Base-by-base conservation (phyloP, 2,113 vertebrate genomes). In the Callipepla californica region DNA sequence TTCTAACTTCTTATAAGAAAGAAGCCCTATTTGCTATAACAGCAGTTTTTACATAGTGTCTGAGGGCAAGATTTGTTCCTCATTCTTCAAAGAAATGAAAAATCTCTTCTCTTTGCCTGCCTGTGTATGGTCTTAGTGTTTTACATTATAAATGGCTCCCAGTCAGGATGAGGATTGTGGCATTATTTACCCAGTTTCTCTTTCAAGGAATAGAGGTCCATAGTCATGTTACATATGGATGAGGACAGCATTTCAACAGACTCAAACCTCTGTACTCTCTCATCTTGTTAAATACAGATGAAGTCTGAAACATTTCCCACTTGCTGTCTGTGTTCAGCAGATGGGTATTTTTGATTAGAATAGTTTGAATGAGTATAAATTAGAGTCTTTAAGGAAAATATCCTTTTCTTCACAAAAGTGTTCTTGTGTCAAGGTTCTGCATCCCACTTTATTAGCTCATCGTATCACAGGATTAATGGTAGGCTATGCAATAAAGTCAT, bases 81-180 rank as follows among this genome's bases (percentile, higher is more conserved):
- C 87, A 78, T 69, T 94, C 69, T 94, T 94, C 82, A 80, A 72
- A 91, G 68, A 94, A 94, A 90, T 73, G 45, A 75, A 70, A 79
- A 88, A 40, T 81, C 53, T 85, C 40, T 85, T 67, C 61, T 79
- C 61, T 86, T 77, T 92, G 47, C 57, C 51, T 79, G 84, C 55
- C 75, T 80, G 61, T 17, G 32, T 79, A 40, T 65, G 57, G 28
- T 91, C 76, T 89, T 89, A 36, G 32, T 70, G 32, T 63, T 85
- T 89, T 92, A 55, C 59, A 25, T 80, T 67, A 95, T 72, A 90
- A 67, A 85, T 48, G 80, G 44, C 91, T 92, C 40, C 40, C 47
- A 75, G 95, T 61, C 82, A 94, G 65, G 34, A 88, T 80, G 44
- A 70, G 6, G 73, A 72, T 12, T 90, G 48, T 78, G 78, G 15